These are phyloP conservation scores for Lomographa bimaculata DNA, from an alignment of 2,888 invertebrate genomes.

Conservation along the genomic window DNA sequence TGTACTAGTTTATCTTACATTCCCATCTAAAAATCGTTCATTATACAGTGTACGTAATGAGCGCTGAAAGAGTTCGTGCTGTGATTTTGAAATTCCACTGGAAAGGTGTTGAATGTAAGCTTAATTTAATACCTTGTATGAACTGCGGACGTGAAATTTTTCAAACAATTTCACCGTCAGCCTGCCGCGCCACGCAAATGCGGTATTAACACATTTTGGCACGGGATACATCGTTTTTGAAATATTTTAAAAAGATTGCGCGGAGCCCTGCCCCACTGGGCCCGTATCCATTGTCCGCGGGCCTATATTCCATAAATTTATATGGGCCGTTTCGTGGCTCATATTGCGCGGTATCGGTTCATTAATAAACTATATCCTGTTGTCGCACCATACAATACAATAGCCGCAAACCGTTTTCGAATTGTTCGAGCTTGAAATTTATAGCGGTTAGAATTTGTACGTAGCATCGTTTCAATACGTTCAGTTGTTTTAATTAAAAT, in stretches of 20 bases:
- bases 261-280: constrained; percentile 47
- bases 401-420: constrained; percentile 55
- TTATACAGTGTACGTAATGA: constrained; percentile 35
- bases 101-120: constrained; percentile 40
- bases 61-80: constrained; percentile 37
- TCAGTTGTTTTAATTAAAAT: constrained; percentile 31
- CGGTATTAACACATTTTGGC: constrained; percentile 69
- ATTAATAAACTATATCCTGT: constrained; percentile 70
- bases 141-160: constrained; percentile 51
- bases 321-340: constrained; percentile 56
- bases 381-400: constrained; percentile 56
- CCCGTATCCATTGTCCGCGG: constrained; percentile 58
- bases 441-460: constrained; percentile 57
- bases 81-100: constrained; percentile 43
- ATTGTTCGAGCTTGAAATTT: constrained; percentile 56
- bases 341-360: constrained; percentile 66
- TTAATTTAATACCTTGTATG: constrained; percentile 59
- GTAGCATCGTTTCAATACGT: constrained; percentile 41
- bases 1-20: constrained; percentile 17
- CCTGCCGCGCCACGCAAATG: constrained; percentile 53
- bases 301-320: constrained; percentile 61
- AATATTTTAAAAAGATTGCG: constrained; percentile 64
- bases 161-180: constrained; percentile 51
- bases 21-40: constrained; percentile 23
- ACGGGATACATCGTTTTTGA: constrained; percentile 57